Conservation (phyloP, 2,113 vertebrate species). For the Cranoglanis bouderius region DNA sequence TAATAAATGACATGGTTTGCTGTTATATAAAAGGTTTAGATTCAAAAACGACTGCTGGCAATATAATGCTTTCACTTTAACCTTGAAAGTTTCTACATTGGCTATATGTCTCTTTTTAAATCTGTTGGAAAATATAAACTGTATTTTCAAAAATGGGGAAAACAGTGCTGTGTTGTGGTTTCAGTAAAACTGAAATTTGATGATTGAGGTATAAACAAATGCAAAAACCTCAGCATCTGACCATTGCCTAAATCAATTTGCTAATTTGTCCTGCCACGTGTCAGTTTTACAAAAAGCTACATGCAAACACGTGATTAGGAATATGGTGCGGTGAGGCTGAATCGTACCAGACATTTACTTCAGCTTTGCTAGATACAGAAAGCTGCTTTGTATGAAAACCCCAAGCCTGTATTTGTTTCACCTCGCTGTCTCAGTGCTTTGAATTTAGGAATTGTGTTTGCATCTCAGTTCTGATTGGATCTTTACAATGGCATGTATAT, state of each 20-base stretch:
- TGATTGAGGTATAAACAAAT: neutral
- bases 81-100: conserved; percentile 6
- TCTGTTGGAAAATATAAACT: neutral
- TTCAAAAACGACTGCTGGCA: neutral
- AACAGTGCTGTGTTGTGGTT: neutral
- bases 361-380: conserved; percentile 27
- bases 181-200: neutral
- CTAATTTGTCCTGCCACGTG: neutral
- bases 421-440: conserved; percentile 66
- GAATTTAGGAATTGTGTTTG: conserved; percentile 69
- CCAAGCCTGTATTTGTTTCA: conserved; percentile 68
- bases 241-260: neutral
- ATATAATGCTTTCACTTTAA: neutral
- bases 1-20: neutral
- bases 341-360: conserved; percentile 4
- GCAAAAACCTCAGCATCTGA: neutral
- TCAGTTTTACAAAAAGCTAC: neutral
- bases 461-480: conserved; percentile 78
- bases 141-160: neutral
- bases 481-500: conserved; percentile 75
- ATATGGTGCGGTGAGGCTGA: neutral
- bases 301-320: neutral
- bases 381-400: conserved; percentile 46
- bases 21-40: neutral
- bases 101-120: neutral